These are phyloP conservation scores for Streptopelia turtur DNA, from an alignment of 2,797 vertebrate species.

Conservation along the genomic window DNA sequence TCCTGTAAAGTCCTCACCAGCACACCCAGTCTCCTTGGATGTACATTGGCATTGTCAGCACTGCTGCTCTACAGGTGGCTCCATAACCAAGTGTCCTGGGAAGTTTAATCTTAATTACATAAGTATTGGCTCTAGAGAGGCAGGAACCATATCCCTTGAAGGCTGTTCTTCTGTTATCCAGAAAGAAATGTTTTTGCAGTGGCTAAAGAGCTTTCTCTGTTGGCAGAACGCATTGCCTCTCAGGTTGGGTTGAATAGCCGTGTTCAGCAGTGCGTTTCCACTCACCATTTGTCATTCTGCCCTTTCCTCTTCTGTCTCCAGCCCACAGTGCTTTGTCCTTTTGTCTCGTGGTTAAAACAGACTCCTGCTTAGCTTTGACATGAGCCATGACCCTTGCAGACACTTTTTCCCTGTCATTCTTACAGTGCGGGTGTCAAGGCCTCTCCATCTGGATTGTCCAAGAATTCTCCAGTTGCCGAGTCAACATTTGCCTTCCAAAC, in stretches of 20 bases:
- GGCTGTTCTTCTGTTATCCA: neutral
- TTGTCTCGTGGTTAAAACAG: neutral
- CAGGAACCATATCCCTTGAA: neutral
- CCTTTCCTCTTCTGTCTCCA: neutral
- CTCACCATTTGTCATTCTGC: neutral
- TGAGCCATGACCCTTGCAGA: neutral
- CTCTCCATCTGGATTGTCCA: neutral
- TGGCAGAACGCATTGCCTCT: neutral
- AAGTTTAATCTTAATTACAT: neutral
- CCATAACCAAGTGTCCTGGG: neutral
- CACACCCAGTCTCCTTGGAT: neutral
- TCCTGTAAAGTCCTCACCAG: neutral
- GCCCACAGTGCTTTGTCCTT: neutral
- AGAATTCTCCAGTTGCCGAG: neutral
- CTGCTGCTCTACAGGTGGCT: neutral
- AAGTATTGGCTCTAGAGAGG: neutral
- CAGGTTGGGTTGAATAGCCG: neutral
- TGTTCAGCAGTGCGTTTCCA: rapidly evolving
- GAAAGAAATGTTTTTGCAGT: neutral
- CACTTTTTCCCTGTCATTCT: neutral
- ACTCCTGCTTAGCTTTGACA: neutral
- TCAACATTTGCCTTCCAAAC: neutral
- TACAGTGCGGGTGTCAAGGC: neutral
- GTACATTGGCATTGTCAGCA: neutral
- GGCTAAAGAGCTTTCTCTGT: neutral